Evolutionary conservation across 2,113 vertebrate genomes (phyloP).

Genomic region (rabbit (Oryctolagus cuniculus)): DNA sequence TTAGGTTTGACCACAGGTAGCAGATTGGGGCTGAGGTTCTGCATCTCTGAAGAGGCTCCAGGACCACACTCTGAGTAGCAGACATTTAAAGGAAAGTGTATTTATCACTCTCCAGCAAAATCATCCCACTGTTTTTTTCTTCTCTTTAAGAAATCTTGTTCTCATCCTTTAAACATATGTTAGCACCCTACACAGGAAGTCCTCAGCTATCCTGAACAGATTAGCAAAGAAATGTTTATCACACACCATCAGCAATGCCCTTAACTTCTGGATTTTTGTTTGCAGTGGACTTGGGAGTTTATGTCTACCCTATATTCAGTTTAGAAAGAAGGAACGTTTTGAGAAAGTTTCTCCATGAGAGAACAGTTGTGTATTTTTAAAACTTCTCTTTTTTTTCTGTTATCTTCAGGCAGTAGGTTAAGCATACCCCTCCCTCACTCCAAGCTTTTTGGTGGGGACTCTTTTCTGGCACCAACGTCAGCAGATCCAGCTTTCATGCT

Average conservation of each 20-base stretch:
- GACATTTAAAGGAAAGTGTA: neutral
- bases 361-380: conserved; percentile 34
- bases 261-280: neutral
- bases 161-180: neutral
- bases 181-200: neutral
- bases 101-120: neutral
- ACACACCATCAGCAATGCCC: neutral
- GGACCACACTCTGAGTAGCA: neutral
- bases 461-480: conserved; percentile 27
- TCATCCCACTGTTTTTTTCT: neutral
- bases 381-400: neutral
- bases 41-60: neutral
- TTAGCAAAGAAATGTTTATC: neutral
- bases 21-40: neutral
- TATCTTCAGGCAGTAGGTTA: conserved; percentile 40
- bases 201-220: neutral
- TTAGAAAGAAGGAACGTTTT: neutral
- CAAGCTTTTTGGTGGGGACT: conserved; percentile 12
- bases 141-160: neutral
- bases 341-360: neutral
- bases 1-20: neutral
- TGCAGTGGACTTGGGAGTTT: neutral
- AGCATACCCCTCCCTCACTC: conserved; percentile 20
- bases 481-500: conserved; percentile 3
- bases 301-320: neutral